Percentiles rank a stretch among this genome's conserved stretches.
phyloP scores from a whole-genome alignment of 1,140 invertebrate genomes.

The Potamilus streckersoni region DNA sequence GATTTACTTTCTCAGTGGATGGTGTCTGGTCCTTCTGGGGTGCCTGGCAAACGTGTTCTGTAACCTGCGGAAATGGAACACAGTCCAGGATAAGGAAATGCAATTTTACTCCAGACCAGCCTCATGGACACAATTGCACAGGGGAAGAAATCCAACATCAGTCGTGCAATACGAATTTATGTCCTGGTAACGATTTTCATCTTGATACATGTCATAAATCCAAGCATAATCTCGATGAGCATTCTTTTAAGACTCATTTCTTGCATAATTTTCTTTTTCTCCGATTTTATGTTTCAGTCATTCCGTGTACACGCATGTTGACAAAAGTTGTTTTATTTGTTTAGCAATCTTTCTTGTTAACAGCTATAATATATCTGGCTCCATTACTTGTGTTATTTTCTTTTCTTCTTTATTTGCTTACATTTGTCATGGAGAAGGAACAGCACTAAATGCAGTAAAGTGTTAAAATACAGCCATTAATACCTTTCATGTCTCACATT shows the following conservation, averaged over 20 bases:
- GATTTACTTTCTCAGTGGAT: constrained; percentile 46
- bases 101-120: constrained; percentile 64
- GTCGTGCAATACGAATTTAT: constrained; percentile 13
- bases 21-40: constrained; percentile 70
- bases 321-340: constrained; percentile 10
- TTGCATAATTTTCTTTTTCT: not conserved
- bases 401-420: too few relatives aligned
- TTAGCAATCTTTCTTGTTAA: not conserved
- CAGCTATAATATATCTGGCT: too few relatives aligned
- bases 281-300: not conserved
- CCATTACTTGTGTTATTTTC: too few relatives aligned
- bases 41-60: constrained; percentile 66
- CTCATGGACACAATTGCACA: constrained; percentile 59
- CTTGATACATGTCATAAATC: not conserved
- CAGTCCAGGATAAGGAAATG: constrained; percentile 64
- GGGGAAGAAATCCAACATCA: constrained; percentile 13
- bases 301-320: not conserved
- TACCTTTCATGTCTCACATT: too few relatives aligned
- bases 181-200: constrained; percentile 18
- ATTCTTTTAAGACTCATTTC: not conserved
- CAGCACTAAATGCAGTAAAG: too few relatives aligned
- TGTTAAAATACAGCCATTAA: too few relatives aligned
- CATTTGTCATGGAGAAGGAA: too few relatives aligned
- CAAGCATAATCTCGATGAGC: not conserved
- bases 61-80: constrained; percentile 75